Evolutionary conservation across 2,797 vertebrate species (phyloP).

Genomic region (Pseudocheirus occidentalis): DNA sequence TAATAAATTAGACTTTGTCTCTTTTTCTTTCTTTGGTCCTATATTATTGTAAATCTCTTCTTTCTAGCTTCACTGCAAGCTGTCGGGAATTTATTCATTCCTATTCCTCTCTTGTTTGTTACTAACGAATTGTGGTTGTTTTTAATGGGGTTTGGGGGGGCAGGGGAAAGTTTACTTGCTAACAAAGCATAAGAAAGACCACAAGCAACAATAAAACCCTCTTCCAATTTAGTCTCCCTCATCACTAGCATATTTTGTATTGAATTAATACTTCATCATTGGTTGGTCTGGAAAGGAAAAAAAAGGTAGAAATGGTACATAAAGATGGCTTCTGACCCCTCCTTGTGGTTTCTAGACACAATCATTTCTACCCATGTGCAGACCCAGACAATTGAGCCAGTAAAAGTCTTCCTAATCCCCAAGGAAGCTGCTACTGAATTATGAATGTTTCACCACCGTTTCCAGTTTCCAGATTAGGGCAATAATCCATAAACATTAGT

Average conservation of each 20-base stretch:
- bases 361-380: background rate
- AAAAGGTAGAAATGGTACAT: background rate
- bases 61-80: conserved; percentile 7
- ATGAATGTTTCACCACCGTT: background rate
- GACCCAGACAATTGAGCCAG: conserved; percentile 6
- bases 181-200: conserved; percentile 7
- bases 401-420: conserved; percentile 30
- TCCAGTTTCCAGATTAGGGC: conserved; percentile 25
- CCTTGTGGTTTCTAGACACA: conserved; percentile 12
- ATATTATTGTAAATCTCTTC: conserved; percentile 20
- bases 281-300: background rate
- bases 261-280: conserved; percentile 3
- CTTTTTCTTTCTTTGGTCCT: conserved; percentile 3
- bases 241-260: conserved; percentile 14
- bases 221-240: conserved; percentile 3
- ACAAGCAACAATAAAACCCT: background rate
- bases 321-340: conserved; percentile 11
- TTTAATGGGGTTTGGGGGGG: conserved; percentile 25
- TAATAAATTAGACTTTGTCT: background rate
- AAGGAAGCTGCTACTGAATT: conserved; percentile 18
- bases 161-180: background rate
- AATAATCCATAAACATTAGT: conserved; percentile 32
- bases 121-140: conserved; percentile 18
- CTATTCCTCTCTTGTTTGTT: conserved; percentile 18
- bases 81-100: conserved; percentile 42